Percentiles rank a stretch among this genome's conserved stretches.
phyloP scores from a whole-genome alignment of 2,113 vertebrate species.

The Odontophorus gujanensis region DNA sequence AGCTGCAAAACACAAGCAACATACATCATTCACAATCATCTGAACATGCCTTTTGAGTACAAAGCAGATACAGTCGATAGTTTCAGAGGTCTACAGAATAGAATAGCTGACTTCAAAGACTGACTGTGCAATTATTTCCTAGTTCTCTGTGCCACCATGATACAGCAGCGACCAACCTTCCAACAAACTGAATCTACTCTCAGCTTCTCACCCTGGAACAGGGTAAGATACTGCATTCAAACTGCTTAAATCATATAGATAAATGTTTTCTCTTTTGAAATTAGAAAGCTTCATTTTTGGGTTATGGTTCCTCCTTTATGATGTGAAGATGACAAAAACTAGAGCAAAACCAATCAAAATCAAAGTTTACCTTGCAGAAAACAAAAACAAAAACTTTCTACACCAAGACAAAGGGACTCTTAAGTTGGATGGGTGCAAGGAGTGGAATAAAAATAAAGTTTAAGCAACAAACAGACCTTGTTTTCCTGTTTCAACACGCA shows the following conservation, averaged over 20 bases:
- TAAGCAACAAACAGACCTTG: not conserved
- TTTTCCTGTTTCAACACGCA: not conserved
- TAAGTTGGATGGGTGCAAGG: not conserved
- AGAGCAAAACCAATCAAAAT: not conserved
- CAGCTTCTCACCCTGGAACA: not conserved
- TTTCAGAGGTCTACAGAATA: not conserved
- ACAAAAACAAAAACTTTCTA: not conserved
- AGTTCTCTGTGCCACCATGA: not conserved
- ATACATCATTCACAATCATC: not conserved
- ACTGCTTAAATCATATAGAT: not conserved
- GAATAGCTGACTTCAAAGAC: not conserved
- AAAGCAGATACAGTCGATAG: not conserved
- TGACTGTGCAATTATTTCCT: not conserved
- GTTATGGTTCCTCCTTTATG: not conserved
- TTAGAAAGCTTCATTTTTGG: not conserved
- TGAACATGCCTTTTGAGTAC: not conserved
- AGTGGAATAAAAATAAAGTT: not conserved
- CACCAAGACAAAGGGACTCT: not conserved
- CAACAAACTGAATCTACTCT: not conserved
- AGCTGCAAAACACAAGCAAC: constrained; percentile 82
- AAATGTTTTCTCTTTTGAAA: not conserved
- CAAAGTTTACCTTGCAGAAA: not conserved
- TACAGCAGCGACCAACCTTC: not conserved
- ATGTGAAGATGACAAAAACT: rapidly evolving
- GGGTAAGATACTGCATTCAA: not conserved